phyloP scores from a whole-genome alignment of 2,888 invertebrate species.

The Lysandra coridon region DNA sequence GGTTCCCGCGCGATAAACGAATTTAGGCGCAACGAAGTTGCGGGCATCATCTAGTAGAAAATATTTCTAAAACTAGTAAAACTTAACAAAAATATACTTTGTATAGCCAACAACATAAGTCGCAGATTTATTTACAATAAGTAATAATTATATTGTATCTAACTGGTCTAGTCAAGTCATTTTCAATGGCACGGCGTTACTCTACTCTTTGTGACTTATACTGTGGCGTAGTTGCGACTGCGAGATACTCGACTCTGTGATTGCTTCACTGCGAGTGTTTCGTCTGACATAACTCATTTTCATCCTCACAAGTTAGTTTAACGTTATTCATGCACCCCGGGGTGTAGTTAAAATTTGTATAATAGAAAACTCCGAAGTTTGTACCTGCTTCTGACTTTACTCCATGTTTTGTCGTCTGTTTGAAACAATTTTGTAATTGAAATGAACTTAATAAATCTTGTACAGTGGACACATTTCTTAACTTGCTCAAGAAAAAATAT shows the following conservation, averaged over 20 bases:
- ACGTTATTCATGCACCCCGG: not conserved
- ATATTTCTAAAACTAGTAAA: too few species aligned
- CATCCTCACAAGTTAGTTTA: conserved; percentile 16
- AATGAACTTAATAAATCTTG: not conserved
- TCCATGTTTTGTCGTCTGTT: not conserved
- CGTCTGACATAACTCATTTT: conserved; percentile 10
- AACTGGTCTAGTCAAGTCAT: too few species aligned
- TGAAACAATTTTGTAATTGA: not conserved
- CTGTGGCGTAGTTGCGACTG: not conserved
- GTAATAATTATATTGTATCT: too few species aligned
- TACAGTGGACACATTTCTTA: not conserved
- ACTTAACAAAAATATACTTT: too few species aligned
- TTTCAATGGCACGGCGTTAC: too few species aligned
- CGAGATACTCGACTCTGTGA: not conserved
- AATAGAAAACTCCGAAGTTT: conserved; percentile 17
- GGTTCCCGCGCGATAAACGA: too few species aligned
- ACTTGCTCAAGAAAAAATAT: not conserved
- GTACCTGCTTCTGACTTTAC: not conserved
- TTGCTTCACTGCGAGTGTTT: conserved; percentile 5
- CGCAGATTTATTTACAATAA: too few species aligned
- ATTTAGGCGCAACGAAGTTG: too few species aligned
- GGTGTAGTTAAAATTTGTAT: conserved; percentile 17
- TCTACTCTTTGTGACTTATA: not conserved
- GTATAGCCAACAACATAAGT: too few species aligned
- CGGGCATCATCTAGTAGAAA: too few species aligned